These are phyloP conservation scores for Gorsachius goisagi DNA, from an alignment of 2,113 vertebrate genomes.

Conservation along the genomic window DNA sequence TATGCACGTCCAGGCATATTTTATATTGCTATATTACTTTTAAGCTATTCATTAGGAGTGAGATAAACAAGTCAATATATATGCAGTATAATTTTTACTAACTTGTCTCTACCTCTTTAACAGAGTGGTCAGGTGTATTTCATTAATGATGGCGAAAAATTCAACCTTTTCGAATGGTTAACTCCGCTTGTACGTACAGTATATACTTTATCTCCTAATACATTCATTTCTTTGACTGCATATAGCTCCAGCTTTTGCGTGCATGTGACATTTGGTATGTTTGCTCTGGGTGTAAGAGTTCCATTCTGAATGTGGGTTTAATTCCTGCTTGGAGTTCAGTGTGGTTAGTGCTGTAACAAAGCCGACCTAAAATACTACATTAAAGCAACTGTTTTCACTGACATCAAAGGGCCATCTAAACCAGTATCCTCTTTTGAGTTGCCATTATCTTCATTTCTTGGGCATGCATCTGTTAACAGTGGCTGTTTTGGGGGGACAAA, in stretches of 20 bases:
- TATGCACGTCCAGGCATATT: background rate
- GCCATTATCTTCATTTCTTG: background rate
- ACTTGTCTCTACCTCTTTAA: conserved; percentile 6
- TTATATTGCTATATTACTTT: background rate
- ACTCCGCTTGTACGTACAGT: conserved; percentile 85
- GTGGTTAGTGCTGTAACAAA: background rate
- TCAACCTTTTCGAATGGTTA: conserved; percentile 93
- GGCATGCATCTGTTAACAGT: background rate
- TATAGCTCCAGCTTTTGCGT: background rate
- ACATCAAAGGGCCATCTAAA: background rate
- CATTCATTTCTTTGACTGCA: background rate
- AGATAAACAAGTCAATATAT: background rate
- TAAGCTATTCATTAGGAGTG: background rate
- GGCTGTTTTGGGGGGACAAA: background rate
- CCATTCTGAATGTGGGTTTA: background rate
- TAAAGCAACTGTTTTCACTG: background rate
- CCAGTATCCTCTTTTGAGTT: background rate
- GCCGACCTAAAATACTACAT: background rate
- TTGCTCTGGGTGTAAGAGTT: background rate
- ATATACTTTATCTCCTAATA: background rate
- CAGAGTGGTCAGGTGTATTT: conserved; percentile 94
- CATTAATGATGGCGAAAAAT: conserved; percentile 89
- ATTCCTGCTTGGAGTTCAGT: background rate
- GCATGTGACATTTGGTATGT: background rate
- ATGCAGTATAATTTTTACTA: background rate